A percentile compares a stretch with the other conserved stretches of the same genome.
phyloP scores from a whole-genome alignment of 2,113 vertebrate species.

The Barbus barbus region DNA sequence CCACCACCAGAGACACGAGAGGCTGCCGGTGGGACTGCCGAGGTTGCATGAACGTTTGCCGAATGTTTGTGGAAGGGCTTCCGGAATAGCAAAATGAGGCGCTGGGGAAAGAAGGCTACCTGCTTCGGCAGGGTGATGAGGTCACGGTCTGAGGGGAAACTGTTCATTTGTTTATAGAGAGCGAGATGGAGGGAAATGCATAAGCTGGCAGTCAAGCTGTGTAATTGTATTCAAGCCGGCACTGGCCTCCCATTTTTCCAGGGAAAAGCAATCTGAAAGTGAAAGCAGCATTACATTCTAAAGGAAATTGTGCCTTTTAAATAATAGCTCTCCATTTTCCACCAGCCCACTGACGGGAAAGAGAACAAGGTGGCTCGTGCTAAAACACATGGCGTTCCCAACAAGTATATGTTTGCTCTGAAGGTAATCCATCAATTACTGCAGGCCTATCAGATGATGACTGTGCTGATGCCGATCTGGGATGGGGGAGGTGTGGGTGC shows the following conservation, averaged over 20 bases:
- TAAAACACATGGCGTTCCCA: slow-evolving; percentile 71
- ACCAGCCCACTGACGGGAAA: slow-evolving; percentile 55
- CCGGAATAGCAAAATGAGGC: slow-evolving; percentile 36
- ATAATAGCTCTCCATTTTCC: slow-evolving; percentile 79
- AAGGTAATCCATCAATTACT: slow-evolving; percentile 84
- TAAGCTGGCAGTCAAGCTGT: slow-evolving; percentile 69
- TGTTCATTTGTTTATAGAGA: slow-evolving; percentile 79
- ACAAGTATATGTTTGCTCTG: slow-evolving; percentile 79
- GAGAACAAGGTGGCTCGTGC: slow-evolving; percentile 67
- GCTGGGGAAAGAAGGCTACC: slow-evolving; percentile 37
- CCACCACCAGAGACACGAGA: slow-evolving; percentile 41
- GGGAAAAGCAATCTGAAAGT: slow-evolving; percentile 77
- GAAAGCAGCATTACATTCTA: slow-evolving; percentile 75
- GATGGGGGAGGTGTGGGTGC: slow-evolving; percentile 57
- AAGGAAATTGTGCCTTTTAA: slow-evolving; percentile 80
- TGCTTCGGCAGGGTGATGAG: slow-evolving; percentile 65
- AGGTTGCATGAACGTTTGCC: slow-evolving; percentile 60
- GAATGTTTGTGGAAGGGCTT: slow-evolving; percentile 13
- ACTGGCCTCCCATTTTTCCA: slow-evolving; percentile 68
- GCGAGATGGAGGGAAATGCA: slow-evolving; percentile 74
- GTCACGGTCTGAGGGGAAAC: slow-evolving; percentile 71
- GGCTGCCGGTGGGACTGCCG: slow-evolving; percentile 48
- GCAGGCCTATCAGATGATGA: slow-evolving; percentile 77
- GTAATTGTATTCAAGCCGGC: slow-evolving; percentile 57
- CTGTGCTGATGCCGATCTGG: slow-evolving; percentile 71